phyloP scores from a whole-genome alignment of 2,113 vertebrate species.

The Ophthalmotilapia sp. region DNA sequence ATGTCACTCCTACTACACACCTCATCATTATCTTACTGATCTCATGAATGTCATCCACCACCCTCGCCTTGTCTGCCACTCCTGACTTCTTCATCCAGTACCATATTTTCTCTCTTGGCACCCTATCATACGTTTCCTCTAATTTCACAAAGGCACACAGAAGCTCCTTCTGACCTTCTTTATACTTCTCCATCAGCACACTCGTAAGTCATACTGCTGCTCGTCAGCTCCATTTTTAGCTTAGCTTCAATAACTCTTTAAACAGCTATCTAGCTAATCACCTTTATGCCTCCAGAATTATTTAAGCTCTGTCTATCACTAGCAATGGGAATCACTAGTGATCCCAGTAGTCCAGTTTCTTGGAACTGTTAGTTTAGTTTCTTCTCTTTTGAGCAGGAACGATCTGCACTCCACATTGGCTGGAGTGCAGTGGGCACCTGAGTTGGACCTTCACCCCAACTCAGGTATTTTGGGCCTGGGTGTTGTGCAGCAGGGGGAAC shows the following conservation, averaged over 20 bases:
- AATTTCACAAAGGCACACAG: not conserved
- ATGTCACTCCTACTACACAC: not conserved
- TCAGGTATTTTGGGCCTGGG: not conserved
- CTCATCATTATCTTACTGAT: not conserved
- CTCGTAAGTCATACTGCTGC: not conserved
- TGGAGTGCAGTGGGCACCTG: not conserved
- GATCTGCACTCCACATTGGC: not conserved
- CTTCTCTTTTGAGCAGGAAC: not conserved
- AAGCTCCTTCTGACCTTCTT: not conserved
- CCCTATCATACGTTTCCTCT: not conserved
- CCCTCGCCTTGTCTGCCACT: not conserved
- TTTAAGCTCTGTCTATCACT: not conserved
- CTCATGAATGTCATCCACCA: not conserved
- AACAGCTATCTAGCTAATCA: not conserved
- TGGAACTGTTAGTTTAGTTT: not conserved
- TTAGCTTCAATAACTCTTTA: not conserved
- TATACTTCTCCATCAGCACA: not conserved
- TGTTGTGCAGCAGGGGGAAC: not conserved
- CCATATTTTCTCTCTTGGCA: not conserved
- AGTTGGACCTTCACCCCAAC: not conserved
- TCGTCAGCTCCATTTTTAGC: not conserved
- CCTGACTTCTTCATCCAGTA: not conserved
- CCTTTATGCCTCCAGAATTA: not conserved
- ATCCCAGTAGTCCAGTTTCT: not conserved
- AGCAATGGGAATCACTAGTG: not conserved